Base-by-base conservation (phyloP, 2,888 invertebrate genomes). In the Frankliniella intonsa region DNA sequence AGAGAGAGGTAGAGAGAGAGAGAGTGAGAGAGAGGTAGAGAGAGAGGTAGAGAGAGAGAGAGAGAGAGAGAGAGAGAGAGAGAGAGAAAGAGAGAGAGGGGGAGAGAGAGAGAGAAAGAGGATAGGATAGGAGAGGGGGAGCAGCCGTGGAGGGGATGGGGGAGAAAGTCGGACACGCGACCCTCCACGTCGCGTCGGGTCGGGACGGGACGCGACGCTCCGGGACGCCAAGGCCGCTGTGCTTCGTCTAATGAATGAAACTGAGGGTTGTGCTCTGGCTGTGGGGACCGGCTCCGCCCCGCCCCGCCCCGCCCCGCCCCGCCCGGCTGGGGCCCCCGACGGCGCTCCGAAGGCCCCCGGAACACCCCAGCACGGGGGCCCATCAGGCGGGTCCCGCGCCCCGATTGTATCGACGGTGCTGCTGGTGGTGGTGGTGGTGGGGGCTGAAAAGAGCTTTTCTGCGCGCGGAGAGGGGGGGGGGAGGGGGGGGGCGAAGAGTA, bases 241-340 rank as follows among this genome's bases (percentile, higher is more conserved):
- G 69, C 69, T 25, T 76, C 69, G 17, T 12, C 69, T 76, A 76
- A 76, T 76, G 69, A 76, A 76, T 76, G 69, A 76, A 76, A 76
- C 69, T 76, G 69, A 76, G 69, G 69, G 69, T 25, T 22, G 22
- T 76, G 69, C 69, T 7, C n/a, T 76, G 69, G n/a, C 69, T 1
- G 55, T 62, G 19, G 17, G 25, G 25, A 22, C 69, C 22, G 0
- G 69, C 69, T 7, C 9, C 9, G 65, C 65, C 65, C 65, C 3
- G n/a, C n/a, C 65, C 22, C 69, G 69, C 69, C 69, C 69, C n/a
- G 69, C n/a, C 69, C 22, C n/a, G 69, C 55, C 14, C 19, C 55
- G 55, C 55, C n/a, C n/a, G n/a, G n/a, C n/a, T n/a, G n/a, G n/a
- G n/a, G n/a, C n/a, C n/a, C n/a, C n/a, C n/a, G n/a, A n/a, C n/a